Evolutionary conservation across 2,113 vertebrate species (phyloP).

Genomic region (Ancistrus triradiatus): DNA sequence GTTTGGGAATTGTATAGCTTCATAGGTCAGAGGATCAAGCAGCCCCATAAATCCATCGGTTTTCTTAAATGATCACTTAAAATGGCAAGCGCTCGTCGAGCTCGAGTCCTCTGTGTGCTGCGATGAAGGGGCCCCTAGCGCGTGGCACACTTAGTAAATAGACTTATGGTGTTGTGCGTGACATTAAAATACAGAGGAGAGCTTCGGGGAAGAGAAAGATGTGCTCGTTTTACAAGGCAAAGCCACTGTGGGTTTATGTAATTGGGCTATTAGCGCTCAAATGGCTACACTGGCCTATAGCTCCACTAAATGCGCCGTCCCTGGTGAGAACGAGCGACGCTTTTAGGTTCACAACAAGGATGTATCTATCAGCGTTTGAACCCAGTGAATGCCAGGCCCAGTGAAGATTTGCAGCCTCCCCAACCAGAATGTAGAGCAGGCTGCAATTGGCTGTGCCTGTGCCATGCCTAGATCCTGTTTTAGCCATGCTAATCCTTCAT

Average conservation of each 20-base stretch:
- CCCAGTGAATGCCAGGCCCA: constrained; percentile 10
- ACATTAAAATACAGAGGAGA: constrained; percentile 40
- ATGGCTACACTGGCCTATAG: constrained; percentile 44
- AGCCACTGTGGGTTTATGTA: constrained; percentile 54
- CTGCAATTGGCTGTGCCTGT: constrained; percentile 8
- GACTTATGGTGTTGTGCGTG: constrained; percentile 29
- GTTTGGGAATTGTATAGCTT: constrained; percentile 26
- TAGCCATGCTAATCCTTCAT: constrained; percentile 36
- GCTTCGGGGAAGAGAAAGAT: constrained; percentile 35
- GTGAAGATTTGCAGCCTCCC: constrained; percentile 26
- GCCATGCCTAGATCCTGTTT: constrained; percentile 30
- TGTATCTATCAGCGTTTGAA: constrained; percentile 33
- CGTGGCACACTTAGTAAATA: constrained; percentile 43
- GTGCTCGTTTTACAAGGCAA: constrained; percentile 42
- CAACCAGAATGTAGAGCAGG: constrained; percentile 18
- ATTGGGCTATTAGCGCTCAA: constrained; percentile 58
- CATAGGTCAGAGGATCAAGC: constrained; percentile 29
- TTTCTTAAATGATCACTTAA: constrained; percentile 27
- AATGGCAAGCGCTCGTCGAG: constrained; percentile 35
- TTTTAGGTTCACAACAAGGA: constrained; percentile 47
- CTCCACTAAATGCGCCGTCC: constrained; percentile 47
- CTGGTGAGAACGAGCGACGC: constrained; percentile 36
- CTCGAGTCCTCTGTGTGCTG: constrained; percentile 32
- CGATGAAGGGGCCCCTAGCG: constrained; percentile 31
- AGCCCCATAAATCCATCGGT: constrained; percentile 6